phyloP scores from a whole-genome alignment of 2,113 vertebrate genomes.

The Gopherus flavomarginatus region DNA sequence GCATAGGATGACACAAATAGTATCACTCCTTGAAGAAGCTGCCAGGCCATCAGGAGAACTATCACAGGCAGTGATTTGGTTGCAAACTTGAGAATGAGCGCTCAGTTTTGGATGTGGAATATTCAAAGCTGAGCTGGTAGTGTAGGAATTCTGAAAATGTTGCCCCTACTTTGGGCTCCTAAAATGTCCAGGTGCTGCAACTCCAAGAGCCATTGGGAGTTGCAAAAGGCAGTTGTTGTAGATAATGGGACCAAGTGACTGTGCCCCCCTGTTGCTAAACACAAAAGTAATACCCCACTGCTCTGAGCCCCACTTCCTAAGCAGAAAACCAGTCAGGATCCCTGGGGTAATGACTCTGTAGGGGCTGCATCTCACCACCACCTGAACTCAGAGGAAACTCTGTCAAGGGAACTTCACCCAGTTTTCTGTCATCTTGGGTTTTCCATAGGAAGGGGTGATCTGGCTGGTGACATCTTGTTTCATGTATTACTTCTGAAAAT shows the following conservation, averaged over 20 bases:
- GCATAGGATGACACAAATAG: not conserved
- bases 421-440: not conserved
- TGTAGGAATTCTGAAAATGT: not conserved
- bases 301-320: not conserved
- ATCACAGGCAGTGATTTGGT: not conserved
- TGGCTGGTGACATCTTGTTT: not conserved
- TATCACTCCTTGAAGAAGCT: not conserved
- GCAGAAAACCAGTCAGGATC: not conserved
- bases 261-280: not conserved
- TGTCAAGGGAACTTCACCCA: not conserved
- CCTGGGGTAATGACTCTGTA: not conserved
- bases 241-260: not conserved
- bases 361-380: not conserved
- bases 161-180: not conserved
- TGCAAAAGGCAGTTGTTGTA: not conserved
- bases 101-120: not conserved
- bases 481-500: not conserved
- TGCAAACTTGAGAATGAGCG: not conserved
- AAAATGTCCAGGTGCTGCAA: not conserved
- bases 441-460: not conserved
- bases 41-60: not conserved
- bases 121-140: not conserved
- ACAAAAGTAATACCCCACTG: not conserved
- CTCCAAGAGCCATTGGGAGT: not conserved
- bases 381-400: not conserved